A percentile compares a stretch with the other conserved stretches of the same genome.
Conservation (phyloP, 2,888 invertebrate species). For the Drosophila koepferae region DNA sequence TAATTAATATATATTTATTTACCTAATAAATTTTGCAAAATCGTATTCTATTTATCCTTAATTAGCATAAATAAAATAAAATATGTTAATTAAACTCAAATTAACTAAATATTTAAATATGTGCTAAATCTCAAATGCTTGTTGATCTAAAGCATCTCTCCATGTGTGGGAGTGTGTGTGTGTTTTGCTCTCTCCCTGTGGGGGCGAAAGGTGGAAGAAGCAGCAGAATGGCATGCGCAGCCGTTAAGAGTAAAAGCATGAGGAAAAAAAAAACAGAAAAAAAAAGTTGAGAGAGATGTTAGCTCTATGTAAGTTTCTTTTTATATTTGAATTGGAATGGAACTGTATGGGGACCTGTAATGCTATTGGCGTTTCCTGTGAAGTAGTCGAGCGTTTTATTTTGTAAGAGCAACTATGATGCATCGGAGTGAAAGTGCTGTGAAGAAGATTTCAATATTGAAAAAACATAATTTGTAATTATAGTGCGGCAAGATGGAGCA, state of each 20-base stretch:
- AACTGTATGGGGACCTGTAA: conserved; percentile 65
- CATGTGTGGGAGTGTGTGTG: conserved; percentile 3
- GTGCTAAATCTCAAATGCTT: conserved; percentile 19
- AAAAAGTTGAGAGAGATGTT: conserved; percentile 3
- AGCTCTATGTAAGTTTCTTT: conserved; percentile 28
- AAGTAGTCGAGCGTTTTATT: conserved; percentile 69
- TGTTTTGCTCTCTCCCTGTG: conserved; percentile 15
- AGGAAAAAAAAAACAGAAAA: neutral
- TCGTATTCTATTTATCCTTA: neutral
- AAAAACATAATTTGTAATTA: conserved; percentile 27
- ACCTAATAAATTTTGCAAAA: neutral
- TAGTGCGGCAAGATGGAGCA: conserved; percentile 90
- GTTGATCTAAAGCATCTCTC: conserved; percentile 38
- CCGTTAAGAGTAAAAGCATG: conserved; percentile 23
- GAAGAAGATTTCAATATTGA: conserved; percentile 22
- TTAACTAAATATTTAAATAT: neutral
- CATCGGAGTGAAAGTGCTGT: conserved; percentile 50
- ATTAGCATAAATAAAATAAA: neutral
- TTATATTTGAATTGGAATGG: conserved; percentile 50
- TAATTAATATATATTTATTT: no score
- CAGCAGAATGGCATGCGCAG: conserved; percentile 52
- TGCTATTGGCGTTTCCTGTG: conserved; percentile 60
- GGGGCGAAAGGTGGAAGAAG: conserved; percentile 17
- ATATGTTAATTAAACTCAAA: neutral
- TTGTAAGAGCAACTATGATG: conserved; percentile 73